Conservation (phyloP, 2,113 vertebrate species). For the Myiopsitta monachus region DNA sequence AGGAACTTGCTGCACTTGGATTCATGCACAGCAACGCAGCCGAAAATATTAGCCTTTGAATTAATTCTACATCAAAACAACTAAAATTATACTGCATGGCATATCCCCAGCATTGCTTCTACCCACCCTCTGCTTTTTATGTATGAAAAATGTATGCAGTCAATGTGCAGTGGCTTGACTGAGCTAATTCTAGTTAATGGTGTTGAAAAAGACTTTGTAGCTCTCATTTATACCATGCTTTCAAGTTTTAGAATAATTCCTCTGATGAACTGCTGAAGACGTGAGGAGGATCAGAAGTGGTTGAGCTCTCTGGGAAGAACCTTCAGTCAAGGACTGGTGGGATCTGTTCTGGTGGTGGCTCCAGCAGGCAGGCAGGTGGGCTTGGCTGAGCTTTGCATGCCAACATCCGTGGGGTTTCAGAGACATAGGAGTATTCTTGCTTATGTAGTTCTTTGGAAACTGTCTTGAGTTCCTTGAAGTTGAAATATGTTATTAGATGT, state of each 20-base stretch:
- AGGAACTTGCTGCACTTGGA: constrained; percentile 22
- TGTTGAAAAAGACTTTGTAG: background rate
- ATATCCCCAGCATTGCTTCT: background rate
- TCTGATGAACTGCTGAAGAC: background rate
- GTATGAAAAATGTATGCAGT: background rate
- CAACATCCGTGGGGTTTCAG: background rate
- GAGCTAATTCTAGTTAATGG: background rate
- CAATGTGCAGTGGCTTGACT: background rate
- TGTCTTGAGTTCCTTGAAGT: background rate
- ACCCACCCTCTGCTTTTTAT: background rate
- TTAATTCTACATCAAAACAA: constrained; percentile 46
- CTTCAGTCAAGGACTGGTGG: background rate
- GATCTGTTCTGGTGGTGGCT: background rate
- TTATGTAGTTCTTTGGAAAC: background rate
- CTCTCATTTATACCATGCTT: background rate
- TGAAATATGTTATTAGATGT: background rate
- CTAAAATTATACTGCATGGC: constrained; percentile 27
- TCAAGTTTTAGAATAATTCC: background rate
- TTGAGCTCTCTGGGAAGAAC: background rate
- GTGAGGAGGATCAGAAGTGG: background rate
- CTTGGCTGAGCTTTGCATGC: background rate
- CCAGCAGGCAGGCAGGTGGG: background rate
- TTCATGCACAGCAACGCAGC: background rate
- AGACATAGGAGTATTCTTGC: background rate
- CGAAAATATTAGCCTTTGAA: constrained; percentile 47